Conservation (phyloP, 2,888 invertebrate species). For the Chironomus riparius region DNA sequence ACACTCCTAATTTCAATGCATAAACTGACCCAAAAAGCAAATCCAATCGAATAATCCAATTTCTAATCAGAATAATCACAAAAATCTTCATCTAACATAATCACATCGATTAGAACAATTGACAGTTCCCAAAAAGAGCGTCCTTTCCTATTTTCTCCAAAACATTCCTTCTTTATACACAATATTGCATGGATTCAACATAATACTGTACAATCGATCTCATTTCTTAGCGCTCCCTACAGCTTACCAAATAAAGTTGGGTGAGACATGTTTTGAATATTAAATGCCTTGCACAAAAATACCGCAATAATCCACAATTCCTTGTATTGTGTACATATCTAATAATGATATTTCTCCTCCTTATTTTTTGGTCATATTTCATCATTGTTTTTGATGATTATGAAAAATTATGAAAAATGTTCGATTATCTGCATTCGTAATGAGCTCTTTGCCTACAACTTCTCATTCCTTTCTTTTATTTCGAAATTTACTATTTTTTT, state of each 20-base stretch:
- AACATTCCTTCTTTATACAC: too few species aligned
- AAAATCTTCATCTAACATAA: too few species aligned
- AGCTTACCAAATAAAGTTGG: background rate
- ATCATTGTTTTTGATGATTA: slow-evolving; percentile 20
- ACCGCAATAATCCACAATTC: background rate
- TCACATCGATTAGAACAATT: too few species aligned
- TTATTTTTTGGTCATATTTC: slow-evolving; percentile 8
- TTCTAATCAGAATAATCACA: too few species aligned
- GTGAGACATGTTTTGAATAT: slow-evolving; percentile 17
- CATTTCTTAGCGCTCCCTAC: background rate
- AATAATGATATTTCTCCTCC: background rate
- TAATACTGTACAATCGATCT: background rate
- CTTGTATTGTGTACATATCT: background rate
- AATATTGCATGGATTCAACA: background rate
- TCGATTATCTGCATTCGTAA: slow-evolving; percentile 14
- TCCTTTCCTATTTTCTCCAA: too few species aligned
- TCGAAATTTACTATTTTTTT: background rate
- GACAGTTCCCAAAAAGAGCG: too few species aligned
- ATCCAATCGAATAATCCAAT: too few species aligned
- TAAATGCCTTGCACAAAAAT: background rate
- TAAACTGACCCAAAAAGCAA: too few species aligned
- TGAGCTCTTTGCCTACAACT: background rate
- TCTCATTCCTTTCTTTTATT: background rate
- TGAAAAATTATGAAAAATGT: slow-evolving; percentile 18
- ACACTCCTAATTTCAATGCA: too few species aligned